A percentile compares a stretch with the other conserved stretches of the same genome.
Conservation (phyloP, 2,888 invertebrate species). For the Disparrhopalites patrizii region DNA sequence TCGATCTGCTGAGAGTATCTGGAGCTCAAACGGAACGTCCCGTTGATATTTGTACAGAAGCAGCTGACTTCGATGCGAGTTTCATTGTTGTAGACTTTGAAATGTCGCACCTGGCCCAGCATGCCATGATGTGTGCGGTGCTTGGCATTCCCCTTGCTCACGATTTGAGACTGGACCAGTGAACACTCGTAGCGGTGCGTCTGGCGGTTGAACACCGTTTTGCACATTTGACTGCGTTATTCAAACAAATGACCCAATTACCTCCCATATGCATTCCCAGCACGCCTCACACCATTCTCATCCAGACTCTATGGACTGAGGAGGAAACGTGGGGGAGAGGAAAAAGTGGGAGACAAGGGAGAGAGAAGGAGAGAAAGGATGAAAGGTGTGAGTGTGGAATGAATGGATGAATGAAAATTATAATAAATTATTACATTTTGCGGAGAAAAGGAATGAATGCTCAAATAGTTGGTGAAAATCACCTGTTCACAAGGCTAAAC, state of each 20-base stretch:
- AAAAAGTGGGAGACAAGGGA: no score
- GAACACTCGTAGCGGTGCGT: constrained; percentile 15
- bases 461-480: not conserved
- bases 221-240: constrained; percentile 3
- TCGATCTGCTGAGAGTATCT: constrained; percentile 25
- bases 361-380: not conserved
- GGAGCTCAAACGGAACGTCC: constrained; percentile 11
- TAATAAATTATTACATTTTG: not conserved
- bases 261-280: no score
- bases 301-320: no score
- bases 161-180: not conserved
- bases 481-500: constrained; percentile 19
- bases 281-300: no score
- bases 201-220: not conserved
- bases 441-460: not conserved
- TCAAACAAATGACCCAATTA: not conserved
- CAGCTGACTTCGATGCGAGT: constrained; percentile 22
- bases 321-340: no score
- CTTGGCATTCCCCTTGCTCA: not conserved
- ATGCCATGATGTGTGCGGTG: not conserved
- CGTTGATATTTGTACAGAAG: constrained; percentile 21
- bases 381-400: not conserved
- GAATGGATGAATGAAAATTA: not conserved
- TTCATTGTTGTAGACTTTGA: constrained; percentile 22
- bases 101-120: constrained; percentile 9